These are phyloP conservation scores for Epizoanthus ramosus DNA, from an alignment of 92 coral and sea anemone species.

Conservation along the genomic window DNA sequence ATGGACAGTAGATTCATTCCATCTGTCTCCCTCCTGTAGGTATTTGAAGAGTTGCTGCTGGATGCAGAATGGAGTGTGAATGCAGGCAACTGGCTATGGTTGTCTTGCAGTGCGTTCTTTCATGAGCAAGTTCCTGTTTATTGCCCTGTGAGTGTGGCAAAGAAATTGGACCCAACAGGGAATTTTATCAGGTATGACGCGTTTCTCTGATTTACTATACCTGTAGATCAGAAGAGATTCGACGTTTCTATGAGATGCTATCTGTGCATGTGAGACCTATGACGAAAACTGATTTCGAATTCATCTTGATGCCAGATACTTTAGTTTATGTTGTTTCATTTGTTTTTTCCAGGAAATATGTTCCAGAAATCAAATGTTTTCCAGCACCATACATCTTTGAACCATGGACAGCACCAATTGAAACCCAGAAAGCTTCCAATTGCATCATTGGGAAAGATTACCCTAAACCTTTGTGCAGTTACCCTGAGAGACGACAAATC, in stretches of 20 bases:
- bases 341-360: constrained; percentile 66
- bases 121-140: constrained; percentile 78
- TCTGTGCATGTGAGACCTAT: too few species aligned
- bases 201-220: too few species aligned
- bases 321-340: too few species aligned
- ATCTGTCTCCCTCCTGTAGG: constrained; percentile 45
- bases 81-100: constrained; percentile 93
- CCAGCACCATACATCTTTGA: constrained; percentile 88
- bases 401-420: constrained; percentile 86
- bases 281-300: too few species aligned
- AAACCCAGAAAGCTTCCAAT: constrained; percentile 72
- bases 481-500: constrained; percentile 65
- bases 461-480: constrained; percentile 74
- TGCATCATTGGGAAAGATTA: constrained; percentile 87
- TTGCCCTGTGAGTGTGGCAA: constrained; percentile 92
- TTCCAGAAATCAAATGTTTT: constrained; percentile 83
- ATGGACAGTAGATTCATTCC: not conserved
- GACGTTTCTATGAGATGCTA: too few species aligned
- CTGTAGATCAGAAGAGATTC: too few species aligned
- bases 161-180: constrained; percentile 85
- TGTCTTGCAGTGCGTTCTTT: constrained; percentile 88
- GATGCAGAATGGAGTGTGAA: constrained; percentile 94
- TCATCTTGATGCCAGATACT: too few species aligned
- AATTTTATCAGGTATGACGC: constrained; percentile 69
- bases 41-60: constrained; percentile 85